A percentile compares a stretch with the other conserved stretches of the same genome.
Conservation (phyloP, 92 coral and sea anemone species). For the Umimayanthus chanpuru region DNA sequence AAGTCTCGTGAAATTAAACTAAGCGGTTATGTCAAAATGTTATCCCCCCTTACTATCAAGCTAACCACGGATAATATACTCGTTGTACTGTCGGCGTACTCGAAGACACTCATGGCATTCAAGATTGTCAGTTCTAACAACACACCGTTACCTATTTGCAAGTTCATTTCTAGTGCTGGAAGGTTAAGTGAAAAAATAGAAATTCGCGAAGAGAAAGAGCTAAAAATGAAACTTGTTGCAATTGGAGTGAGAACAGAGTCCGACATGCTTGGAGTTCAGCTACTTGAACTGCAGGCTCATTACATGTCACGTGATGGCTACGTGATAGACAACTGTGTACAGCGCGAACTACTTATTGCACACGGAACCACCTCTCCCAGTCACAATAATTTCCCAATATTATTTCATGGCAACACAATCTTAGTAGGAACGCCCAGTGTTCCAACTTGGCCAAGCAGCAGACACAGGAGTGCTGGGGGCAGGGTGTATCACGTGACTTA, state of each 20-base stretch:
- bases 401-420: conserved; percentile 45
- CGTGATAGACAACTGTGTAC: conserved; percentile 3
- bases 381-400: conserved; percentile 33
- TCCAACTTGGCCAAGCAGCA: conserved; percentile 63
- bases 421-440: conserved; percentile 64
- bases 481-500: conserved; percentile 64
- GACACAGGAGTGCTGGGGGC: conserved; percentile 47
- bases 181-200: conserved; percentile 32
- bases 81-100: conserved; percentile 41
- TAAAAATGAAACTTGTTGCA: conserved; percentile 16
- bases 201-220: background rate
- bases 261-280: conserved; percentile 37
- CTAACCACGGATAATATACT: conserved; percentile 42
- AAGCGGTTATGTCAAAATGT: background rate
- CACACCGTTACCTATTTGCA: conserved; percentile 12
- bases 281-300: conserved; percentile 27
- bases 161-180: conserved; percentile 15
- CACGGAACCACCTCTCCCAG: background rate
- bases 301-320: background rate
- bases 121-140: conserved; percentile 1
- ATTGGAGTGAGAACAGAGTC: conserved; percentile 41
- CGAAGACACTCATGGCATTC: conserved; percentile 29
- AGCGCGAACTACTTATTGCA: background rate
- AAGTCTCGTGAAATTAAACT: conserved; percentile 2
- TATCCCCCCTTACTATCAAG: conserved; percentile 38